phyloP scores from a whole-genome alignment of 2,113 vertebrate species.

The Chloebia gouldiae region DNA sequence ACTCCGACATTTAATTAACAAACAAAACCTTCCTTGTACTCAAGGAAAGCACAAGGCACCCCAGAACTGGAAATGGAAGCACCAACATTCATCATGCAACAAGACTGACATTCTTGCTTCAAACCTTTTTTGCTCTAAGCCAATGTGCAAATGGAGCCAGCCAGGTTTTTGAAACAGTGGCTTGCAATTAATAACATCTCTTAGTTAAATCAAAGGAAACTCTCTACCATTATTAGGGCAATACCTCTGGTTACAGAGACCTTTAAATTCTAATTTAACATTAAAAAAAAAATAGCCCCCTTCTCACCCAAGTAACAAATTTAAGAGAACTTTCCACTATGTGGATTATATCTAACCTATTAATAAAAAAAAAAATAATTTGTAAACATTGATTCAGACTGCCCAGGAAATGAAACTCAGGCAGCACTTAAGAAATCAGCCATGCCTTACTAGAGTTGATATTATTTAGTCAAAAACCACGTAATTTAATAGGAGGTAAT shows the following conservation, averaged over 20 bases:
- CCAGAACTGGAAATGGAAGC: not conserved
- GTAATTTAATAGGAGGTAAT: not conserved
- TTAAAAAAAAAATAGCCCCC: fast-evolving
- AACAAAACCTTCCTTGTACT: not conserved
- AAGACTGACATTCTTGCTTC: not conserved
- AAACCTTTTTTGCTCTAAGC: not conserved
- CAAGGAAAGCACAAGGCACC: not conserved
- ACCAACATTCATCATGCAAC: not conserved
- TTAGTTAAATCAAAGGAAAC: not conserved
- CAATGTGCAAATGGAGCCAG: not conserved
- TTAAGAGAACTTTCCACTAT: not conserved
- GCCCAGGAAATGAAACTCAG: not conserved
- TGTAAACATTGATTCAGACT: not conserved
- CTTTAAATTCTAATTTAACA: not conserved
- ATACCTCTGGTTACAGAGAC: not conserved
- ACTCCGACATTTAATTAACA: not conserved
- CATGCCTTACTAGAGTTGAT: not conserved
- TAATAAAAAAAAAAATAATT: not conserved
- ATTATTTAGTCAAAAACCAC: not conserved
- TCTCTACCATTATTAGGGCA: not conserved
- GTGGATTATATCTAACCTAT: not conserved
- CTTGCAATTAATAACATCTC: not conserved
- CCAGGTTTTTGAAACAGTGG: not conserved
- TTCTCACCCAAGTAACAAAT: not conserved
- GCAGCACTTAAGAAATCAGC: not conserved